Evolutionary conservation across 2,113 vertebrate genomes (phyloP).

Genomic region (Struthio camelus): DNA sequence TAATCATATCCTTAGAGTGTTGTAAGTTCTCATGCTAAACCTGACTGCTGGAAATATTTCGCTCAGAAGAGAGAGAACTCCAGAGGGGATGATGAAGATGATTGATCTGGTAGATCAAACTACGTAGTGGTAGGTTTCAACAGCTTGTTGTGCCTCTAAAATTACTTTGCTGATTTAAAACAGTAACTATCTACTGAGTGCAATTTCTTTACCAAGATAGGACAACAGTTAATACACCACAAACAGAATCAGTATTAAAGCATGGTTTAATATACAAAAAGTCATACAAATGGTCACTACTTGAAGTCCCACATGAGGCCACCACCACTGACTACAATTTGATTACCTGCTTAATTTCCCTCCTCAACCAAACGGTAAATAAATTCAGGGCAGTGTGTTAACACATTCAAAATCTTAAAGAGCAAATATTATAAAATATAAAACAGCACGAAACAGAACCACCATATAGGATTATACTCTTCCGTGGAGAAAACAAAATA

Average conservation of each 20-base stretch:
- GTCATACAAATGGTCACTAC: conserved; percentile 57
- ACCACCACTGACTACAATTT: not conserved
- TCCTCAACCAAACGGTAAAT: conserved; percentile 46
- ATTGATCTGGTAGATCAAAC: conserved; percentile 52
- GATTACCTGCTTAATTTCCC: conserved; percentile 18
- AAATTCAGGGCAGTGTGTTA: conserved; percentile 20
- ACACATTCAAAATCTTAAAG: conserved; percentile 36
- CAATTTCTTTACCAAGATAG: conserved; percentile 39
- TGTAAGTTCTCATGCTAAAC: conserved; percentile 10
- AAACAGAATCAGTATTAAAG: conserved; percentile 63
- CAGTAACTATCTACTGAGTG: conserved; percentile 23
- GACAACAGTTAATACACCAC: conserved; percentile 62
- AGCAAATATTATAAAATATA: conserved; percentile 23
- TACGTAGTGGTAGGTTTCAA: conserved; percentile 46
- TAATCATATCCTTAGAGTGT: conserved; percentile 23
- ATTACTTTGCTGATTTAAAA: conserved; percentile 33
- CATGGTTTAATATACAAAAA: conserved; percentile 66
- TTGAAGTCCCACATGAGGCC: conserved; percentile 13
- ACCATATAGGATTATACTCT: not conserved
- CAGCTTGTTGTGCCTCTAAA: conserved; percentile 19
- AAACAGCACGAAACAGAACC: conserved; percentile 22
- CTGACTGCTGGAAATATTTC: conserved; percentile 45
- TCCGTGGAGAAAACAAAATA: conserved; percentile 11
- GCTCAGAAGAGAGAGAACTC: conserved; percentile 22
- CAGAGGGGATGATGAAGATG: conserved; percentile 46